Evolutionary conservation across 2,797 vertebrate species (phyloP).

Genomic region (Ficedula albicollis): DNA sequence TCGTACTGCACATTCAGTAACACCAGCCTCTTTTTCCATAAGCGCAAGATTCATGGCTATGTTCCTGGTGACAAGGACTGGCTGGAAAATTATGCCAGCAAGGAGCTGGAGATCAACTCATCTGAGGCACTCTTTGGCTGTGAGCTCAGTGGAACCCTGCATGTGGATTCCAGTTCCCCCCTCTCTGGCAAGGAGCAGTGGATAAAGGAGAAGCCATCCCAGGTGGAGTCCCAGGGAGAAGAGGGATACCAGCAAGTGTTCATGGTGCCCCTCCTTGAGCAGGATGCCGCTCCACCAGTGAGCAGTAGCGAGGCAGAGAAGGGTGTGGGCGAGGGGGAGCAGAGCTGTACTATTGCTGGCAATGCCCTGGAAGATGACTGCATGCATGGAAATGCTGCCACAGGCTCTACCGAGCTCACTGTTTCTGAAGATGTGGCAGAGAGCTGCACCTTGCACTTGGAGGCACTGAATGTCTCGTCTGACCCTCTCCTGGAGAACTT

Average conservation of each 20-base stretch:
- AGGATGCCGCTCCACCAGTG: not conserved
- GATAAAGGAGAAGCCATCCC: not conserved
- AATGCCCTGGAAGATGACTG: not conserved
- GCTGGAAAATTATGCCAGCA: slow-evolving; percentile 85
- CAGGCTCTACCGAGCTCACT: not conserved
- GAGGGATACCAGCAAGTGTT: not conserved
- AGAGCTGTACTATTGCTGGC: not conserved
- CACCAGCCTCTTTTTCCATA: slow-evolving; percentile 95
- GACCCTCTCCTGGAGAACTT: slow-evolving; percentile 63
- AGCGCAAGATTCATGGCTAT: slow-evolving; percentile 92
- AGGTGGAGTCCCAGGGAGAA: slow-evolving; percentile 32
- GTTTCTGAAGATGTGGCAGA: not conserved
- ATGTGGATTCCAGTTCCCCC: not conserved
- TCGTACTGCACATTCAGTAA: slow-evolving; percentile 91
- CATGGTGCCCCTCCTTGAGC: not conserved
- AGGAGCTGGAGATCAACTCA: slow-evolving; percentile 81
- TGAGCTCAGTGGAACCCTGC: slow-evolving; percentile 31
- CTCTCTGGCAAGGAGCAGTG: not conserved
- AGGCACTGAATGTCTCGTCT: slow-evolving; percentile 51
- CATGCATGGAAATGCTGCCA: fast-evolving
- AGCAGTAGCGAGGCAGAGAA: not conserved
- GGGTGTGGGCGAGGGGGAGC: not conserved
- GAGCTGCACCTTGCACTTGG: slow-evolving; percentile 74
- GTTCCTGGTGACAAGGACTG: slow-evolving; percentile 90
- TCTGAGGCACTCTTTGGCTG: slow-evolving; percentile 63